Evolutionary conservation across 2,113 vertebrate species (phyloP).

Genomic region (Myotis brandtii): DNA sequence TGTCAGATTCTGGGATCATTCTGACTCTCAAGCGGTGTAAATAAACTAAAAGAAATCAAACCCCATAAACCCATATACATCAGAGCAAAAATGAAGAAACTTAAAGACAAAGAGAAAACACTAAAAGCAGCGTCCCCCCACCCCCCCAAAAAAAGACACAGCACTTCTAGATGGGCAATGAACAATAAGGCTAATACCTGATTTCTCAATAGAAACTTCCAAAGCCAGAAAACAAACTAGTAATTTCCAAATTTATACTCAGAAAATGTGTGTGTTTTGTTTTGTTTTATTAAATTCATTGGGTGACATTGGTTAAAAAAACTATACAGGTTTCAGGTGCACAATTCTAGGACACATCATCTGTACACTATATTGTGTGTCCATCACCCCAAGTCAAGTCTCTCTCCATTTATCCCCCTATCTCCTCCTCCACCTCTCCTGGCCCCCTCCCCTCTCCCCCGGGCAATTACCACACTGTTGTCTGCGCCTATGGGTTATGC

Average conservation of each 20-base stretch:
- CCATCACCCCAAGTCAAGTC: too few relatives aligned
- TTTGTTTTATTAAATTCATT: background rate
- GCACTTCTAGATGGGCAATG: background rate
- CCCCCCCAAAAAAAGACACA: background rate
- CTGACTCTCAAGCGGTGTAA: background rate
- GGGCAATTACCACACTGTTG: background rate
- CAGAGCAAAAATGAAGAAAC: background rate
- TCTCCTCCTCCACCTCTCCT: background rate
- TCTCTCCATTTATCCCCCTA: background rate
- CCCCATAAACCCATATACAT: background rate
- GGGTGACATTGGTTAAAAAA: background rate
- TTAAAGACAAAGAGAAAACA: background rate
- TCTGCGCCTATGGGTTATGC: background rate
- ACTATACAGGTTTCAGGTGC: background rate
- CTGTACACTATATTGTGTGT: background rate
- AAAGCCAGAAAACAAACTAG: background rate
- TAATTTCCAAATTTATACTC: background rate
- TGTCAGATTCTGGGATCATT: background rate
- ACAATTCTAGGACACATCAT: background rate
- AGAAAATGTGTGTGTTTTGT: background rate
- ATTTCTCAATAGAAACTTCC: conserved; percentile 8
- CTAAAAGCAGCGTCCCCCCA: background rate
- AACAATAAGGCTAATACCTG: background rate
- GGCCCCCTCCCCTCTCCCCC: rapidly evolving
- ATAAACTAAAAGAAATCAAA: background rate